A percentile compares a stretch with the other conserved stretches of the same genome.
Conservation (phyloP, 2,888 invertebrate genomes). For the Orthosia incerta region DNA sequence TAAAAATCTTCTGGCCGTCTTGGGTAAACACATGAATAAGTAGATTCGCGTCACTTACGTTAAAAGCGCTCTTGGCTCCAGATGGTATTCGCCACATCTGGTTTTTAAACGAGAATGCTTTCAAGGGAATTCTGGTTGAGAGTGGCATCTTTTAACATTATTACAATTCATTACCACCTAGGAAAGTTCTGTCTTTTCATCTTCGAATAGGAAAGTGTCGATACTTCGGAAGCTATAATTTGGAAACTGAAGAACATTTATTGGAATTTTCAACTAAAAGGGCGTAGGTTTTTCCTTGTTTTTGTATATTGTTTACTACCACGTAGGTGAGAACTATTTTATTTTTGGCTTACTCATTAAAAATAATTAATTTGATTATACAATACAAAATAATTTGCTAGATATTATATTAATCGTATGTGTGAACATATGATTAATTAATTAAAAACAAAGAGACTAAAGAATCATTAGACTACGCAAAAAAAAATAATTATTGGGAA, state of each 20-base stretch:
- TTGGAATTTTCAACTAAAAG: background rate
- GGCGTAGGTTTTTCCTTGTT: background rate
- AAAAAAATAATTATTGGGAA: too few species aligned
- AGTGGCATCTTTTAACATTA: conserved; percentile 52
- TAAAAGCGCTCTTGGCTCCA: conserved; percentile 58
- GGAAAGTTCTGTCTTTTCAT: conserved; percentile 3
- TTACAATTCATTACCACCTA: conserved; percentile 52
- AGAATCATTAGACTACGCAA: too few species aligned
- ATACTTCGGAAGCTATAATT: background rate
- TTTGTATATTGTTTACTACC: background rate
- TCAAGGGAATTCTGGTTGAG: conserved; percentile 41
- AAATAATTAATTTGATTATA: background rate
- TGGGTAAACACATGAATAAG: conserved; percentile 60
- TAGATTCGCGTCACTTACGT: conserved; percentile 51
- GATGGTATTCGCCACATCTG: conserved; percentile 59
- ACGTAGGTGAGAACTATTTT: background rate
- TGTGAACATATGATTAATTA: too few species aligned
- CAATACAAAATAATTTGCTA: too few species aligned
- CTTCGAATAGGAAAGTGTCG: background rate
- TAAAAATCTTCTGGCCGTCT: conserved; percentile 43
- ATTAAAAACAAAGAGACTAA: too few species aligned
- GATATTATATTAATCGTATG: too few species aligned
- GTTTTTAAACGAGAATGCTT: conserved; percentile 62
- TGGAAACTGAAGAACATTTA: background rate
- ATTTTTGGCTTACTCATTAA: background rate